phyloP scores from a whole-genome alignment of 2,113 vertebrate species.

The Brachyhypopomus occidentalis region DNA sequence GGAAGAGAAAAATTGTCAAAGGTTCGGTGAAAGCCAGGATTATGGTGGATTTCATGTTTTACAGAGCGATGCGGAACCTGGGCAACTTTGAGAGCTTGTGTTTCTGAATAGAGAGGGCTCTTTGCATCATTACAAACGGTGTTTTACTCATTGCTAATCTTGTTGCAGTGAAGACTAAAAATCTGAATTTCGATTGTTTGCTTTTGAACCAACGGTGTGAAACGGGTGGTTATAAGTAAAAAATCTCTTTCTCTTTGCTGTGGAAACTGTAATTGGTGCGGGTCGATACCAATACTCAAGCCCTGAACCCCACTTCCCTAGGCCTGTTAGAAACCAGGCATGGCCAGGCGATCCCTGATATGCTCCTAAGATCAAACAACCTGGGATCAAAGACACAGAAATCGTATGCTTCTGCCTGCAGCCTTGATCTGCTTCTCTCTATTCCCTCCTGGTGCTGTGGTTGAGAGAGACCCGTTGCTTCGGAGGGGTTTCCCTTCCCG shows the following conservation, averaged over 20 bases:
- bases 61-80: too few species aligned
- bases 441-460: background rate
- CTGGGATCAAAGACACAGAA: background rate
- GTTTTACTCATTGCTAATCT: too few species aligned
- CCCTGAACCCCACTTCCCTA: background rate
- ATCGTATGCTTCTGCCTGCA: background rate
- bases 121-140: too few species aligned
- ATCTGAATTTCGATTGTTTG: too few species aligned
- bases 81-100: too few species aligned
- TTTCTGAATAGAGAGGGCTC: too few species aligned
- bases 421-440: background rate
- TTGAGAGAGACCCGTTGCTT: background rate
- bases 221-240: too few species aligned
- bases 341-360: background rate
- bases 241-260: background rate
- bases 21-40: too few species aligned
- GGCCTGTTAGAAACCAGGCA: constrained; percentile 7
- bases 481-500: background rate
- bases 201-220: too few species aligned
- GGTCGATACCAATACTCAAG: background rate
- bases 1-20: too few species aligned
- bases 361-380: background rate
- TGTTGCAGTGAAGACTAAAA: too few species aligned
- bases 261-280: background rate
- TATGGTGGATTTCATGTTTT: too few species aligned